Base-by-base conservation (phyloP, 2,888 invertebrate genomes). In the Cheilosia scutellata region DNA sequence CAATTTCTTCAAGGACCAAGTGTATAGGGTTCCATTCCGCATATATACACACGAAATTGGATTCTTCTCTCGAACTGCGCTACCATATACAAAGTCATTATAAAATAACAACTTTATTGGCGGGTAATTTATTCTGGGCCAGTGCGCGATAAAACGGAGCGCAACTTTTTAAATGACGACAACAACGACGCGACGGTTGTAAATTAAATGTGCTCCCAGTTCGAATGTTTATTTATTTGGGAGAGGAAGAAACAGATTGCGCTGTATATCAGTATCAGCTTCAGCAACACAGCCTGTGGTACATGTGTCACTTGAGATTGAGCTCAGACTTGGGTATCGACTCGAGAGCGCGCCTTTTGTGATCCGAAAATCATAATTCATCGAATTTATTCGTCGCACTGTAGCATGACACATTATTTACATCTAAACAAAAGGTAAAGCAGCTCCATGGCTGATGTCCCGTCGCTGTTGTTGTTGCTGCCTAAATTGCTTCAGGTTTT, bases 41-140 rank as follows among this genome's bases (percentile, higher is more conserved):
- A 9, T 20, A 25, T 20, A 25, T n/a, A 25, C 40, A 33, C 53
- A 29, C 51, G 44, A 58, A 75, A 75, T 60, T 20, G 20, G 53
- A 75, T 68, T 84, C 68, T 71, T 75, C 75, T 51, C 70, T 65
- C 53, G 58, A 31, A 20, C 76, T 49, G 74, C 82, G 47, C 40
- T 82, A 86, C 83, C n/a, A n/a, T 72, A 87, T 86, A 87, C 78
- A 89, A 88, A 91, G 92, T 91, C 91, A 91, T 90, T 91, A 91
- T 91, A 92, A 91, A 91, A 88, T 92, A 92, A 91, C 91, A 91
- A 92, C 92, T 91, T 91, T 91, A 91, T 92, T 92, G 91, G 89
- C 76, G 88, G 89, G 90, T 91, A 91, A 91, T 91, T 91, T 91
- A 92, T 91, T 91, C 90, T 90, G 90, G 91, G 91, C 91, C 91